Conservation (phyloP, 2,797 vertebrate species). For the Carcharodon carcharias region DNA sequence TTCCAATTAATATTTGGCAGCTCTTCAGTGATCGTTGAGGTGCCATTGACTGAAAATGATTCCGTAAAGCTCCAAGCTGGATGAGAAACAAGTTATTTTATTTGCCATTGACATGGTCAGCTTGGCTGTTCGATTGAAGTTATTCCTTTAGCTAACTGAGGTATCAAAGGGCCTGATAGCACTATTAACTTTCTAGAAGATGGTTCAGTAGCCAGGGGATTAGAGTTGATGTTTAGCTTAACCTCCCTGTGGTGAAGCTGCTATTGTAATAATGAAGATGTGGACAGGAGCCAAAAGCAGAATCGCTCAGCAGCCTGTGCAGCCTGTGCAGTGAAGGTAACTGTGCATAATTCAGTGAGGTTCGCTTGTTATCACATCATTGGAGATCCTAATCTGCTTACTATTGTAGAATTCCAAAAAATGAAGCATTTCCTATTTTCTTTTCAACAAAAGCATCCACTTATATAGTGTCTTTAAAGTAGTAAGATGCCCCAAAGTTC, state of each 20-base stretch:
- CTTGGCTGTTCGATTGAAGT: background rate
- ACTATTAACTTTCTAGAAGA: conserved; percentile 28
- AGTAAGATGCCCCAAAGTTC: background rate
- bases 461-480: background rate
- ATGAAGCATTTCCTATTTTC: background rate
- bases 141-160: background rate
- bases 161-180: conserved; percentile 31
- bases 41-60: conserved; percentile 41
- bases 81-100: background rate
- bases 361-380: background rate
- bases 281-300: conserved; percentile 34
- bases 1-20: conserved; percentile 61
- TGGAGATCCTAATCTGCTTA: conserved; percentile 10
- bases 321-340: conserved; percentile 19
- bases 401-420: background rate
- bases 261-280: conserved; percentile 27
- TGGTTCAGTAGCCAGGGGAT: conserved; percentile 24
- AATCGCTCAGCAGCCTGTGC: conserved; percentile 24
- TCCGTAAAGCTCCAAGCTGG: conserved; percentile 40
- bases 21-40: conserved; percentile 44
- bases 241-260: conserved; percentile 33
- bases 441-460: background rate
- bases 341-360: background rate
- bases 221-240: conserved; percentile 36
- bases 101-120: conserved; percentile 32